These are phyloP conservation scores for Grallaria varia DNA, from an alignment of 2,113 vertebrate genomes.

Conservation along the genomic window DNA sequence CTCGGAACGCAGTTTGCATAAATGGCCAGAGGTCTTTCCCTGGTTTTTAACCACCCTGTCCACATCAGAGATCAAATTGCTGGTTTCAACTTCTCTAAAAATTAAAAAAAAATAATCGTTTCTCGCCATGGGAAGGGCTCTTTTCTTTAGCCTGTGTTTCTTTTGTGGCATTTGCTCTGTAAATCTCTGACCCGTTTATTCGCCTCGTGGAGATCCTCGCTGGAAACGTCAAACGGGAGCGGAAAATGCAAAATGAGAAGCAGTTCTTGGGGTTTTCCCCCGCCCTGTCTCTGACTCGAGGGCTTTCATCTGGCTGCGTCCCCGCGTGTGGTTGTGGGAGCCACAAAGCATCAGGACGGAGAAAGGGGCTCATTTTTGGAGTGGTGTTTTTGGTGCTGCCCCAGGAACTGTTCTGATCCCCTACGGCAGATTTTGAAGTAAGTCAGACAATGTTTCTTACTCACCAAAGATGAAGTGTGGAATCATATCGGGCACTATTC, in stretches of 20 bases:
- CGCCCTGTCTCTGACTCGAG: constrained; percentile 34
- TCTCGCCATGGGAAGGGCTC: neutral
- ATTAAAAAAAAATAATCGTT: neutral
- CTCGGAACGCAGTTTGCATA: neutral
- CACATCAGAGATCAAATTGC: neutral
- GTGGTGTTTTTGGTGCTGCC: constrained; percentile 78
- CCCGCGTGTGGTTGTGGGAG: constrained; percentile 76
- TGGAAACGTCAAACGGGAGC: neutral
- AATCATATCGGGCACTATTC: neutral
- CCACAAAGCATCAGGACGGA: constrained; percentile 68
- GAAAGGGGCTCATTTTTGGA: constrained; percentile 78
- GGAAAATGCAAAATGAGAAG: neutral
- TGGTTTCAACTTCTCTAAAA: neutral
- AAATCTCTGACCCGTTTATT: neutral
- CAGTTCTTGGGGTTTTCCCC: neutral
- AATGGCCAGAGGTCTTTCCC: neutral
- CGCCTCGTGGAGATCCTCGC: neutral
- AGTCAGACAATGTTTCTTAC: neutral
- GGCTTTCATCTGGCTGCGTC: constrained; percentile 81
- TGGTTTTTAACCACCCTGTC: neutral
- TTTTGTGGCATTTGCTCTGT: neutral
- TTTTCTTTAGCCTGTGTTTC: neutral
- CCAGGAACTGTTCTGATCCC: constrained; percentile 77
- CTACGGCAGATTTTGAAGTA: constrained; percentile 80
- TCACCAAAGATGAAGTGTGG: neutral